A percentile compares a stretch with the other conserved stretches of the same genome.
phyloP scores from a whole-genome alignment of 1,140 invertebrate species.

The Drosophila mayri region DNA sequence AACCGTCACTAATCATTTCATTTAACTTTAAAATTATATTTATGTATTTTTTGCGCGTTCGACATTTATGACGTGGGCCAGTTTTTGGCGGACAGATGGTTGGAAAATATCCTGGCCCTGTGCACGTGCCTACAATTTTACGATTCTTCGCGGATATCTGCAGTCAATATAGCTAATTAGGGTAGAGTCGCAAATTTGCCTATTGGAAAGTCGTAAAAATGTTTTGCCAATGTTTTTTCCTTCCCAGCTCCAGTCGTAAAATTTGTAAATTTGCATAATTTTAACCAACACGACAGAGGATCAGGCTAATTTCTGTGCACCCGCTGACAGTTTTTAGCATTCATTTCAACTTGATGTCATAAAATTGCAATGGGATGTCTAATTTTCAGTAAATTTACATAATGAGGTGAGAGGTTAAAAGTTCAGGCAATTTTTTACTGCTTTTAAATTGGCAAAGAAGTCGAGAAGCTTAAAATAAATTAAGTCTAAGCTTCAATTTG shows the following conservation, averaged over 20 bases:
- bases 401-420: slow-evolving; percentile 36
- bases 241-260: slow-evolving; percentile 60
- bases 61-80: slow-evolving; percentile 70
- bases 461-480: slow-evolving; percentile 7
- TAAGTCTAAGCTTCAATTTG: slow-evolving; percentile 4
- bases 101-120: slow-evolving; percentile 19
- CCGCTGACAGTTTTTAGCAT: slow-evolving; percentile 37
- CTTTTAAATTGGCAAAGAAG: slow-evolving; percentile 21
- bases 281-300: slow-evolving; percentile 22
- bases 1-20: slow-evolving; percentile 76
- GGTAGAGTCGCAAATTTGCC: slow-evolving; percentile 75
- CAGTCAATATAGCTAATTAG: slow-evolving; percentile 69
- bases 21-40: slow-evolving; percentile 80
- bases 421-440: slow-evolving; percentile 11
- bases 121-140: slow-evolving; percentile 68
- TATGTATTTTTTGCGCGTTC: slow-evolving; percentile 58
- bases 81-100: slow-evolving; percentile 54
- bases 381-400: slow-evolving; percentile 51
- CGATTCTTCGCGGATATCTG: slow-evolving; percentile 56
- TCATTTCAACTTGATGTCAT: slow-evolving; percentile 40
- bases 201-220: slow-evolving; percentile 79
- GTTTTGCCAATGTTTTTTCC: slow-evolving; percentile 54
- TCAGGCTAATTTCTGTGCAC: slow-evolving; percentile 24
- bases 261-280: slow-evolving; percentile 60
- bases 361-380: slow-evolving; percentile 47